Conservation (phyloP, 1,140 invertebrate species). For the Potamilus streckersoni region DNA sequence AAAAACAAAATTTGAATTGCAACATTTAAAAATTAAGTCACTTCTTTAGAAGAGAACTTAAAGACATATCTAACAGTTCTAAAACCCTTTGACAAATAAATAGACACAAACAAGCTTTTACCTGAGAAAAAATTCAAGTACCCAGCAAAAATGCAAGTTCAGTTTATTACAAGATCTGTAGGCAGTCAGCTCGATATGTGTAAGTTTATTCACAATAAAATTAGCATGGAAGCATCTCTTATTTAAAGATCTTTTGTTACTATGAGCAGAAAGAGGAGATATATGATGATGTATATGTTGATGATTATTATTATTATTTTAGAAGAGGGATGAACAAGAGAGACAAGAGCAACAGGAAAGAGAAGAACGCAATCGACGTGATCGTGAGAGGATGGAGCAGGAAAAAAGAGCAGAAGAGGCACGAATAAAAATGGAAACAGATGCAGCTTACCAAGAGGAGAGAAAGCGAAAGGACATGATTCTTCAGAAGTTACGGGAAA, state of each 20-base stretch:
- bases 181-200: no score
- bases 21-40: no score
- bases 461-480: slow-evolving; percentile 55
- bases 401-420: slow-evolving; percentile 35
- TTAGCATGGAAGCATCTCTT: no score
- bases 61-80: no score
- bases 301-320: background rate
- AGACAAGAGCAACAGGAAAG: slow-evolving; percentile 26
- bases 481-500: slow-evolving; percentile 40
- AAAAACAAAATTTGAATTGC: no score
- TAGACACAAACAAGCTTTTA: no score
- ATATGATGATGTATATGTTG: background rate
- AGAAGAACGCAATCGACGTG: slow-evolving; percentile 23
- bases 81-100: no score
- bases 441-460: slow-evolving; percentile 43
- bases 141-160: no score
- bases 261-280: slow-evolving; percentile 1
- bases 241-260: background rate
- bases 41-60: no score
- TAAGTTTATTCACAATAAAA: no score
- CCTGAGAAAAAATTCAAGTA: no score
- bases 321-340: slow-evolving; percentile 18
- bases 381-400: slow-evolving; percentile 26
- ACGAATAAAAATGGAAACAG: slow-evolving; percentile 41
- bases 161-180: no score